phyloP scores from a whole-genome alignment of 2,113 vertebrate species.

The Saimiri boliviensis region DNA sequence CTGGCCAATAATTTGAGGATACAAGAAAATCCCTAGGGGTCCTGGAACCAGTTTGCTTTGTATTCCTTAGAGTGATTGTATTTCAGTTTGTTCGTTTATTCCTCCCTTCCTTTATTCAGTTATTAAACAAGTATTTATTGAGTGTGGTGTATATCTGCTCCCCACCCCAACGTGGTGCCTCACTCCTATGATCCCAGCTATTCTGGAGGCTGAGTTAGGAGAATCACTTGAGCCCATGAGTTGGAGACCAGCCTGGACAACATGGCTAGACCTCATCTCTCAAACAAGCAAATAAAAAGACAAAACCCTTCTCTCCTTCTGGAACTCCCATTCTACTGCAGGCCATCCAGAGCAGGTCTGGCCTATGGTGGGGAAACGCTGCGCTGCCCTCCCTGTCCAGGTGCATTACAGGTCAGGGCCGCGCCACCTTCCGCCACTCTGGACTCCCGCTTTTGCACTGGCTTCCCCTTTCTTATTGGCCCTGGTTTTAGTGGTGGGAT shows the following conservation, averaged over 20 bases:
- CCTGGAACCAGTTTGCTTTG: not conserved
- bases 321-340: not conserved
- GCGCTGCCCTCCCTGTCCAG: not conserved
- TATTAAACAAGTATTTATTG: not conserved
- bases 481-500: not conserved
- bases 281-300: no score
- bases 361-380: not conserved
- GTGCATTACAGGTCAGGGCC: not conserved
- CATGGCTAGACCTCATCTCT: no score
- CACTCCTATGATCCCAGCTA: no score
- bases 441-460: not conserved
- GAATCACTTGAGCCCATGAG: no score
- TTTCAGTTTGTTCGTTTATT: not conserved
- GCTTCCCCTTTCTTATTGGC: not conserved
- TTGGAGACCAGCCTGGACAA: no score
- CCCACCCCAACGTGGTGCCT: no score
- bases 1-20: no score
- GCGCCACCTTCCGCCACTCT: not conserved
- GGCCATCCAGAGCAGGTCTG: not conserved
- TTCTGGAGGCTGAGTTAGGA: no score
- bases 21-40: no score
- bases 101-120: not conserved
- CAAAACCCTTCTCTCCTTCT: no score
- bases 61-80: not conserved
- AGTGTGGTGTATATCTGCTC: not conserved